Evolutionary conservation across 2,888 invertebrate species (phyloP).

Genomic region (Tetragnatha montana): DNA sequence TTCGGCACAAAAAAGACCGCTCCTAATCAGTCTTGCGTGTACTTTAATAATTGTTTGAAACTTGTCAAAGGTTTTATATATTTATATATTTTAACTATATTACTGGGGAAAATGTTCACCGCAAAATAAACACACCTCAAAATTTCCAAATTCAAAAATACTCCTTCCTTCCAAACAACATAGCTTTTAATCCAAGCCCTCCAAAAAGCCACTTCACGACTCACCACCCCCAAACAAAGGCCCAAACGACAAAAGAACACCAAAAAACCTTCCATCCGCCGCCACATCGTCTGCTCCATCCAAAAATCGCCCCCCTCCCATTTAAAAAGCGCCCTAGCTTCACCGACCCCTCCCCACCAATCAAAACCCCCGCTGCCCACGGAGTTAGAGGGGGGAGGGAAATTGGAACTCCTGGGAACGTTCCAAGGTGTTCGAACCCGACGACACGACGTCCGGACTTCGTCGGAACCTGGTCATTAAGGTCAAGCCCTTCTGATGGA

Average conservation of each 20-base stretch:
- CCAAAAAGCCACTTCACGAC: background rate
- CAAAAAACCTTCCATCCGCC: background rate
- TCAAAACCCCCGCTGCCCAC: constrained; percentile 2
- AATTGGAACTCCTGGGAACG: constrained; percentile 68
- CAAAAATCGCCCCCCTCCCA: no score
- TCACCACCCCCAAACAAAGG: background rate
- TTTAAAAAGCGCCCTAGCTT: background rate
- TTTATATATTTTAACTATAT: no score
- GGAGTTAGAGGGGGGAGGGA: constrained; percentile 25
- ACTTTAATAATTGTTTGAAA: no score
- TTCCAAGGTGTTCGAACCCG: constrained; percentile 63
- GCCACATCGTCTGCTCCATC: background rate
- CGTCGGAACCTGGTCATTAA: constrained; percentile 62
- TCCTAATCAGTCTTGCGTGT: no score
- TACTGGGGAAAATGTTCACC: no score
- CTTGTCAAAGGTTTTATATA: no score
- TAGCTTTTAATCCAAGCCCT: background rate
- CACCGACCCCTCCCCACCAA: constrained; percentile 34
- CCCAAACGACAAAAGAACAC: background rate
- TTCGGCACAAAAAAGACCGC: no score
- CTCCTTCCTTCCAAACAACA: background rate
- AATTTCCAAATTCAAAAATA: no score
- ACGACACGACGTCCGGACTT: constrained; percentile 26
- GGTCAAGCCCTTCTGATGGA: constrained; percentile 61
- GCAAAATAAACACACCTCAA: no score